Evolutionary conservation across 2,113 vertebrate genomes (phyloP).

Genomic region (Ictalurus furcatus): DNA sequence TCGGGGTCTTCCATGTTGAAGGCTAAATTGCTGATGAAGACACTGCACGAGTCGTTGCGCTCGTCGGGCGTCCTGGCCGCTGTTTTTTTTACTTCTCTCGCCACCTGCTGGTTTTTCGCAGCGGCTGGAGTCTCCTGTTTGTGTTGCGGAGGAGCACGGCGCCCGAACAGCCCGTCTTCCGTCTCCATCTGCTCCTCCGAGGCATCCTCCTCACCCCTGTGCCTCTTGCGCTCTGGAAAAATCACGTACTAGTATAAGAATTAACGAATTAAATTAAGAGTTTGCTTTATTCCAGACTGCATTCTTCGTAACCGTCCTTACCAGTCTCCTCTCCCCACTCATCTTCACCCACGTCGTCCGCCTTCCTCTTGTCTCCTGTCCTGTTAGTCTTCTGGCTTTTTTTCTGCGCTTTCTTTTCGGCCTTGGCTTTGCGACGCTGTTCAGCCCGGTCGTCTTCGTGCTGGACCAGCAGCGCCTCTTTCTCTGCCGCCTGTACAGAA

Average conservation of each 20-base stretch:
- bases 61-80: constrained; percentile 77
- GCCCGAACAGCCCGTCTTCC: constrained; percentile 72
- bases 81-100: constrained; percentile 47
- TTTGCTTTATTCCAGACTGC: not conserved
- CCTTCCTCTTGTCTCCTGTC: constrained; percentile 79
- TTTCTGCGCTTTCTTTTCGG: constrained; percentile 84
- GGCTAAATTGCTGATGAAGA: constrained; percentile 94
- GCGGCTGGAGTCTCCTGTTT: constrained; percentile 46
- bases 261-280: not conserved
- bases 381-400: constrained; percentile 72
- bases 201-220: constrained; percentile 68
- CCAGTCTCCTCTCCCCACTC: constrained; percentile 85
- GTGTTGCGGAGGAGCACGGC: constrained; percentile 56
- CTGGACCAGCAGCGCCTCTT: constrained; percentile 82
- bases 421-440: constrained; percentile 78
- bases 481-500: constrained; percentile 81
- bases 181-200: constrained; percentile 72
- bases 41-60: constrained; percentile 80
- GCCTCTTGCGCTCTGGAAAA: constrained; percentile 77
- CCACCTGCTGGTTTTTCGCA: constrained; percentile 69
- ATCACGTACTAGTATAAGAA: not conserved
- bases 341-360: constrained; percentile 69
- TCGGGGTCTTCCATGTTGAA: constrained; percentile 85
- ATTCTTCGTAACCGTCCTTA: constrained; percentile 52
- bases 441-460: constrained; percentile 84